Evolutionary conservation across 2,113 vertebrate genomes (phyloP).

Genomic region (Egretta garzetta): DNA sequence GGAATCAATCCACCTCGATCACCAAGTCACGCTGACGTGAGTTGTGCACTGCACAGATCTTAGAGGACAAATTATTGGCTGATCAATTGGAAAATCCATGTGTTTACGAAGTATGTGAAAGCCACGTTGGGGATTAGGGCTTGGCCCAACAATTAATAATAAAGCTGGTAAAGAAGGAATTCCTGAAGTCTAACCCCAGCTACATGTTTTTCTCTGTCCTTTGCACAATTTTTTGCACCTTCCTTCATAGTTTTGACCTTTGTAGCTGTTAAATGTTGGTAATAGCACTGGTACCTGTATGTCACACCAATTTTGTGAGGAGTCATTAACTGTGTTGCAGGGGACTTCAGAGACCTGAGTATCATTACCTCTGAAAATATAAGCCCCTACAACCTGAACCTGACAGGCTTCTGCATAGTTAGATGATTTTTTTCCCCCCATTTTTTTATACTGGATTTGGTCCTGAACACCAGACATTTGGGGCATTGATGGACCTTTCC

Average conservation of each 20-base stretch:
- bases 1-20: constrained; percentile 12
- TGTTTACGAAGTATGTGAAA: not conserved
- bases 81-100: constrained; percentile 4
- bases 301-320: not conserved
- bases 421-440: accelerated
- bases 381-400: not conserved
- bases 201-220: not conserved
- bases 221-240: not conserved
- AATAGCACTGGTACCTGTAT: not conserved
- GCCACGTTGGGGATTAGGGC: not conserved
- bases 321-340: not conserved
- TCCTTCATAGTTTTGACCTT: not conserved
- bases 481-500: not conserved
- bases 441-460: not conserved
- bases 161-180: not conserved
- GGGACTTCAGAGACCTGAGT: not conserved
- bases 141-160: not conserved
- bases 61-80: constrained; percentile 11
- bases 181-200: not conserved
- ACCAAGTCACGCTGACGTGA: not conserved
- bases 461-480: not conserved
- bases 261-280: not conserved
- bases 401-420: not conserved
- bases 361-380: not conserved
- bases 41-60: not conserved